phyloP scores from a whole-genome alignment of 2,888 invertebrate genomes.

The Tethea ocularis region DNA sequence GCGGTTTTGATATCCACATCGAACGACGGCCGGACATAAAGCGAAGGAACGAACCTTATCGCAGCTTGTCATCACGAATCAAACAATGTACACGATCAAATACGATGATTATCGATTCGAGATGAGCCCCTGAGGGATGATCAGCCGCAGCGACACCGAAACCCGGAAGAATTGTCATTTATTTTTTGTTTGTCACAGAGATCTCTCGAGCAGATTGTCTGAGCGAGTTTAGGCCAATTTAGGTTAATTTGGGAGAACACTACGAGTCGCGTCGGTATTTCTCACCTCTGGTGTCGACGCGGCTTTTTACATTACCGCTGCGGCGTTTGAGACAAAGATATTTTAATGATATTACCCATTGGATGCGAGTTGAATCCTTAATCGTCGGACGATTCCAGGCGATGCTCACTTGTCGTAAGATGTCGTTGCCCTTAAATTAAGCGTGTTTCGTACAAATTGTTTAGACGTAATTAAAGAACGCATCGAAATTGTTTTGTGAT shows the following conservation, averaged over 20 bases:
- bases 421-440: constrained; percentile 81
- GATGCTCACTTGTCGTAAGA: constrained; percentile 59
- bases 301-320: constrained; percentile 71
- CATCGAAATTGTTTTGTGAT: constrained; percentile 63
- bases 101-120: constrained; percentile 68
- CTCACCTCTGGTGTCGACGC: constrained; percentile 75
- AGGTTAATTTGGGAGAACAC: constrained; percentile 61
- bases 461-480: constrained; percentile 73
- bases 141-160: constrained; percentile 31
- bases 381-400: constrained; percentile 66
- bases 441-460: constrained; percentile 77
- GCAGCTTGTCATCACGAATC: constrained; percentile 75
- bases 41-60: constrained; percentile 69
- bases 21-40: constrained; percentile 57
- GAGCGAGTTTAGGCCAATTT: constrained; percentile 56
- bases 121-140: constrained; percentile 51
- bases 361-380: constrained; percentile 80
- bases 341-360: constrained; percentile 82
- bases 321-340: constrained; percentile 80
- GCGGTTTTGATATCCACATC: constrained; percentile 68
- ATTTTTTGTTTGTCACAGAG: constrained; percentile 36
- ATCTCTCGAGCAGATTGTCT: constrained; percentile 47
- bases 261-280: constrained; percentile 67
- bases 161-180: constrained; percentile 42
- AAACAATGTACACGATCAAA: constrained; percentile 79